These are phyloP conservation scores for Indicator maculatus DNA, from an alignment of 2,113 vertebrate species.

Conservation along the genomic window DNA sequence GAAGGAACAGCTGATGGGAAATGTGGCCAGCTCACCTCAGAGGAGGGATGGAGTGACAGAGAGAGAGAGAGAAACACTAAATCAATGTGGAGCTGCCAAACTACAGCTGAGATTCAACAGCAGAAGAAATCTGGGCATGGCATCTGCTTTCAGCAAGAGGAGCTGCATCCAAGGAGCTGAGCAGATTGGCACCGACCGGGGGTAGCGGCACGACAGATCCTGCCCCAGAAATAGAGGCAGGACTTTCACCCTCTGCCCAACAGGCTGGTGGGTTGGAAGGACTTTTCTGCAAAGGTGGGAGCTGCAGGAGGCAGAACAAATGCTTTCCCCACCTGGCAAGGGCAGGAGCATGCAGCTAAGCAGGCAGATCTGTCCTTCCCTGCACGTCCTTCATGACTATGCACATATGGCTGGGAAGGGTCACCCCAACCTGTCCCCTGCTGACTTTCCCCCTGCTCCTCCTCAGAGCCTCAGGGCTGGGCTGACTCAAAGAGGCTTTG, in stretches of 20 bases:
- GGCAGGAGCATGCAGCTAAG: not conserved
- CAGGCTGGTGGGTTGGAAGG: fast-evolving
- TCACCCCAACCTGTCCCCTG: not conserved
- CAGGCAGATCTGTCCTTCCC: not conserved
- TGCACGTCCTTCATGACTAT: fast-evolving
- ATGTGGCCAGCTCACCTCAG: constrained; percentile 22
- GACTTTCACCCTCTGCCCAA: not conserved
- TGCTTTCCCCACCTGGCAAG: constrained; percentile 23
- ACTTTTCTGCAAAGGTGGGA: not conserved
- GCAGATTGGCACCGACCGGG: not conserved
- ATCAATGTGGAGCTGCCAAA: constrained; percentile 41
- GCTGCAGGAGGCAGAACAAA: not conserved
- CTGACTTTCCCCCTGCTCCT: not conserved
- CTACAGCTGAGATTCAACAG: constrained; percentile 49
- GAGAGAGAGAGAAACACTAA: constrained; percentile 20
- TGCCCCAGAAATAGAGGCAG: constrained; percentile 2
- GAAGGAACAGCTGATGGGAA: constrained; percentile 15
- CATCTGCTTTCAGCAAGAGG: constrained; percentile 44
- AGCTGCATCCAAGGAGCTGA: not conserved
- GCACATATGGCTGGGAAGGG: constrained; percentile 8
- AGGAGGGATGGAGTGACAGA: constrained; percentile 38
- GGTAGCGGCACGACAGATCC: not conserved
- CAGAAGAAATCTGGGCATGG: constrained; percentile 38
- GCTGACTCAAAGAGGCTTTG: not conserved
- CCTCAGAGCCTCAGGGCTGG: not conserved